Percentiles rank a stretch among this genome's conserved stretches.
phyloP scores from a whole-genome alignment of 2,888 invertebrate genomes.

The Drosophila pseudotalamancana region DNA sequence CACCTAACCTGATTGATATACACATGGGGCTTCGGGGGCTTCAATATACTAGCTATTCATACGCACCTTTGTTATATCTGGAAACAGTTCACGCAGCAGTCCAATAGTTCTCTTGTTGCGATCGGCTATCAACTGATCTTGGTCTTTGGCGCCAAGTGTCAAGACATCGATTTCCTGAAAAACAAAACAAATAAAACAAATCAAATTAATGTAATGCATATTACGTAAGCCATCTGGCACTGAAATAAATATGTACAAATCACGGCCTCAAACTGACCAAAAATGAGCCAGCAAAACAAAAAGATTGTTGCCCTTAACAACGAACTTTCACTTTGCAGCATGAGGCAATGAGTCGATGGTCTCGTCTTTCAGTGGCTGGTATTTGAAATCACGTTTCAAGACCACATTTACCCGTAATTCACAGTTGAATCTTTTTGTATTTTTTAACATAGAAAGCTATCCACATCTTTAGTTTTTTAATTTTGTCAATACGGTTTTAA shows the following conservation, averaged over 20 bases:
- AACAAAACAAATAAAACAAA: slow-evolving; percentile 9
- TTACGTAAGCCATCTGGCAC: slow-evolving; percentile 30
- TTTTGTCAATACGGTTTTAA: too few species aligned
- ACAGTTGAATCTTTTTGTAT: not conserved
- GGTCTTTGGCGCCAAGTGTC: slow-evolving; percentile 86
- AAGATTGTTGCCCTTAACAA: slow-evolving; percentile 22
- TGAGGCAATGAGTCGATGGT: slow-evolving; percentile 34
- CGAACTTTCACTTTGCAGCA: slow-evolving; percentile 66
- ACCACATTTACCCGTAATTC: too few species aligned
- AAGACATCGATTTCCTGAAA: slow-evolving; percentile 88
- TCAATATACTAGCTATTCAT: not conserved
- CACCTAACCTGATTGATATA: slow-evolving; percentile 3
- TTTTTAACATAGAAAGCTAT: not conserved
- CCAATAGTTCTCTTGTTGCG: slow-evolving; percentile 92
- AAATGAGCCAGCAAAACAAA: slow-evolving; percentile 30
- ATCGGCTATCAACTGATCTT: slow-evolving; percentile 87
- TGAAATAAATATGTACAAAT: slow-evolving; percentile 23
- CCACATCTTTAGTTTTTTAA: too few species aligned
- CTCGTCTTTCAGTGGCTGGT: not conserved
- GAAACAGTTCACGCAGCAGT: slow-evolving; percentile 90
- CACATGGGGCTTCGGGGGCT: not conserved
- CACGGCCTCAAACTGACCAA: not conserved
- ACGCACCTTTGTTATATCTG: slow-evolving; percentile 89
- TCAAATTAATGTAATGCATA: not conserved
- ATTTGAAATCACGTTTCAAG: slow-evolving; percentile 21